Base-by-base conservation (phyloP, 2,113 vertebrate species). In the Microcebus lehilahytsara region DNA sequence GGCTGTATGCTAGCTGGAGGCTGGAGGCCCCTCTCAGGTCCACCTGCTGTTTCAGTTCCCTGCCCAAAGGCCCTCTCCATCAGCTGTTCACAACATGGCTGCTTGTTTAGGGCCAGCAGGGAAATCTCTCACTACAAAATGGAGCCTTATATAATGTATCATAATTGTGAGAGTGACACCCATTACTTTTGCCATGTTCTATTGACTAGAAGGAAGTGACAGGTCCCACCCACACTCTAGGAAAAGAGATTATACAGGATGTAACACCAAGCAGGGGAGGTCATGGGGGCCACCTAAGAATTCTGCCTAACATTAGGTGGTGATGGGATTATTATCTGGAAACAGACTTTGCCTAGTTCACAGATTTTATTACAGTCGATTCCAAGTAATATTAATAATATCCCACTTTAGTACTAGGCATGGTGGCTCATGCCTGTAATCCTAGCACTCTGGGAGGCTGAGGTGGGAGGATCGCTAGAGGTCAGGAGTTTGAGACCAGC, bases 331-430 rank as follows among this genome's bases (percentile, higher is more conserved):
- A 60, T 49, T 66, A 83, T 46, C 86, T 93, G 27, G 30, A 95
- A 93, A 95, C 9, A 67, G 93, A 87, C 22, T 89, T 91, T 87
- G 53, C 64, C 25, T 95, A 53, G n/a, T 58, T 83, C 56, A 85
- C 8, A 51, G 46, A 74, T 93, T 87, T 84, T 19, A 6, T 62
- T 87, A 72, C 79, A 51, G 32, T 91, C 34, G 27, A 69, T 42
- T 75, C 51, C 23, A 51, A 84, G 51, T 71, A 75, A 42, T 78
- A 42, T 58, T 58, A 58, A 58, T 22, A 58, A 83, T 87, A 72
- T 40, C 3, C 1, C 30, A 56, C 32, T 80, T 83, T 60, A 19
- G 16, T 16, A 19, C 17, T 17, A 6, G 17, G 53, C 53, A 6
- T 56, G 17, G 53, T 56, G 17, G 53, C 53, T 56, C 53, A 56